phyloP scores from a whole-genome alignment of 2,113 vertebrate species.

The Mesocricetus auratus region DNA sequence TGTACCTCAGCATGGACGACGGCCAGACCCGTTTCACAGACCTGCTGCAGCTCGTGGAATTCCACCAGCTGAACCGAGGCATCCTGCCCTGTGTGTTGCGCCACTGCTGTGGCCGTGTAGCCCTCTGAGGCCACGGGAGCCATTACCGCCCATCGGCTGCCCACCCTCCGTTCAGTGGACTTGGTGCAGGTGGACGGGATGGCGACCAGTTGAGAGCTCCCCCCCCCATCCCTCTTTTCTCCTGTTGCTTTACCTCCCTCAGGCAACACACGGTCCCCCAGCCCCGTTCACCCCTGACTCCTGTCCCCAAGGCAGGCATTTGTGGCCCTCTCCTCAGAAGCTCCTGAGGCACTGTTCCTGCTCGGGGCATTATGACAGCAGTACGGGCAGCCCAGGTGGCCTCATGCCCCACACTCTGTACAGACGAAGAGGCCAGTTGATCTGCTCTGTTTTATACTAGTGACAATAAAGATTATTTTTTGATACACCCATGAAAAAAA shows the following conservation, averaged over 20 bases:
- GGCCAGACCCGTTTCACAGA: slow-evolving; percentile 95
- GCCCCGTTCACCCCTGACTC: neutral
- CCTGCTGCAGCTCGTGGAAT: slow-evolving; percentile 97
- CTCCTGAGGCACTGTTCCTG: slow-evolving; percentile 1
- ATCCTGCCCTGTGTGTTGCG: slow-evolving; percentile 96
- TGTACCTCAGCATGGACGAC: slow-evolving; percentile 95
- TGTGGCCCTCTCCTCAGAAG: neutral
- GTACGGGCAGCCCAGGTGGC: neutral
- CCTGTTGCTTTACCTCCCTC: neutral
- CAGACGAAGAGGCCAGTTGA: slow-evolving; percentile 85
- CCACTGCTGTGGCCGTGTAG: slow-evolving; percentile 93
- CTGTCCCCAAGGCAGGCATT: neutral
- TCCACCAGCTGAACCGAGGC: slow-evolving; percentile 97
- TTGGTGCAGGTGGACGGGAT: neutral
- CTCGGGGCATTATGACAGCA: slow-evolving; percentile 30
- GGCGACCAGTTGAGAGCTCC: rapidly evolving
- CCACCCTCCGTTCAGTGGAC: neutral
- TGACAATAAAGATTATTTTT: slow-evolving; percentile 90
- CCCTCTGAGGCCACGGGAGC: slow-evolving; percentile 85
- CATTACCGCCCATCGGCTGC: neutral
- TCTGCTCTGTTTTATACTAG: slow-evolving; percentile 87
- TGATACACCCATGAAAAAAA: slow-evolving; percentile 78
- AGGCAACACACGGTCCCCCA: neutral
- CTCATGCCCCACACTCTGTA: slow-evolving; percentile 44
- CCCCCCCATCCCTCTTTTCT: neutral